A percentile compares a stretch with the other conserved stretches of the same genome.
phyloP scores from a whole-genome alignment of 2,113 vertebrate genomes.

The Fulmarus glacialis region DNA sequence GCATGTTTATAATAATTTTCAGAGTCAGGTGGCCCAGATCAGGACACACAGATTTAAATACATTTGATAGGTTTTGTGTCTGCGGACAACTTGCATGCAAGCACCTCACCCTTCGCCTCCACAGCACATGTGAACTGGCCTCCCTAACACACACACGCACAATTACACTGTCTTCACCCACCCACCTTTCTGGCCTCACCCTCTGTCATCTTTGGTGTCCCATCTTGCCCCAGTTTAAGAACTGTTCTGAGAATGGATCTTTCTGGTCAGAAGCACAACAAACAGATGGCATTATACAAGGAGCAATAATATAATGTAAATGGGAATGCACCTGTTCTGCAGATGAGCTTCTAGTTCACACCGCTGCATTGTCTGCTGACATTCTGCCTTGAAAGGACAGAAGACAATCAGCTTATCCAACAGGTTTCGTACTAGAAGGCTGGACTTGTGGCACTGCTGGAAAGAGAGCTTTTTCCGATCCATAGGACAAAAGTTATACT shows the following conservation, averaged over 20 bases:
- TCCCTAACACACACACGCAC: background rate
- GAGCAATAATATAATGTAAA: background rate
- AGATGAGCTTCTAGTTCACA: slow-evolving; percentile 91
- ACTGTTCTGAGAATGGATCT: background rate
- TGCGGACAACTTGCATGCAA: background rate
- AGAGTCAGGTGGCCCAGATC: background rate
- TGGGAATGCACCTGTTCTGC: slow-evolving; percentile 83
- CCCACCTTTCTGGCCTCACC: slow-evolving; percentile 37
- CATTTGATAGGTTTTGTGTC: background rate
- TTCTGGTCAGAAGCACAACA: background rate
- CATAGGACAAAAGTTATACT: slow-evolving; percentile 90
- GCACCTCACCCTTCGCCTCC: background rate
- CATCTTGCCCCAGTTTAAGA: background rate
- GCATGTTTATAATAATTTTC: background rate
- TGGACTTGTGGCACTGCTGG: slow-evolving; percentile 87
- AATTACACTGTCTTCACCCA: slow-evolving; percentile 3
- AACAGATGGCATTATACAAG: background rate
- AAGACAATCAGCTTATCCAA: slow-evolving; percentile 86
- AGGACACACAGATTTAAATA: background rate
- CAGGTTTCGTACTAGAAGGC: slow-evolving; percentile 88
- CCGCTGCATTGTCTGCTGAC: slow-evolving; percentile 86
- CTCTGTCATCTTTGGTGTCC: background rate
- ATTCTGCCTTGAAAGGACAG: slow-evolving; percentile 84
- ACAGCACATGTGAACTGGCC: background rate
- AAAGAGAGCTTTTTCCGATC: slow-evolving; percentile 86